These are phyloP conservation scores for Episyrphus balteatus DNA, from an alignment of 1,140 invertebrate species.

Conservation along the genomic window DNA sequence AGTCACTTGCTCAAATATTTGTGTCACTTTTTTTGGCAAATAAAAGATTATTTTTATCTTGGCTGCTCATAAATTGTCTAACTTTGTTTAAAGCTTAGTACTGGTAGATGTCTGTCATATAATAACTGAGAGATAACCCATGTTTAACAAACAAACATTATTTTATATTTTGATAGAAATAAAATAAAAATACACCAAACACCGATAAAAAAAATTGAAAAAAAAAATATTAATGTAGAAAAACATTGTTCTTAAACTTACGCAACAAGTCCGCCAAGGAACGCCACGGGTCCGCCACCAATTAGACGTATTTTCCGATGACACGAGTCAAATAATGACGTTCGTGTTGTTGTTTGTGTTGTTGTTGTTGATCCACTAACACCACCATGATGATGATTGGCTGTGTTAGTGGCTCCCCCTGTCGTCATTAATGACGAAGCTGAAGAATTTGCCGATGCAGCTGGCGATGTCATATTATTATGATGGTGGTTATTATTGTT, in stretches of 20 bases:
- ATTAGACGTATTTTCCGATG: constrained; percentile 58
- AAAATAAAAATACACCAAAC: constrained; percentile 1
- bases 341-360: constrained; percentile 40
- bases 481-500: constrained; percentile 7
- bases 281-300: constrained; percentile 48
- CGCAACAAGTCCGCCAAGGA: constrained; percentile 56
- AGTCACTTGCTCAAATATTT: too few species aligned
- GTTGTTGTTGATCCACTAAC: constrained; percentile 18
- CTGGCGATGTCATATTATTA: constrained; percentile 3
- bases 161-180: too few species aligned
- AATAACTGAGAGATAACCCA: too few species aligned
- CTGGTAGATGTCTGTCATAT: too few species aligned
- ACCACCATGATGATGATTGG: background rate
- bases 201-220: constrained; percentile 1
- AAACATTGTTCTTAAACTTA: constrained; percentile 39
- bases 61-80: too few species aligned
- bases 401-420: background rate
- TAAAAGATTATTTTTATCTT: too few species aligned
- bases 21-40: too few species aligned
- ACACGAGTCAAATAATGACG: constrained; percentile 55
- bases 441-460: constrained; percentile 1
- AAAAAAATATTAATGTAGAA: constrained; percentile 4
- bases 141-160: too few species aligned
- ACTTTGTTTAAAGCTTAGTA: too few species aligned
- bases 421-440: background rate